phyloP scores from a whole-genome alignment of 1,140 invertebrate genomes.

The Rhizoglyphus robini region DNA sequence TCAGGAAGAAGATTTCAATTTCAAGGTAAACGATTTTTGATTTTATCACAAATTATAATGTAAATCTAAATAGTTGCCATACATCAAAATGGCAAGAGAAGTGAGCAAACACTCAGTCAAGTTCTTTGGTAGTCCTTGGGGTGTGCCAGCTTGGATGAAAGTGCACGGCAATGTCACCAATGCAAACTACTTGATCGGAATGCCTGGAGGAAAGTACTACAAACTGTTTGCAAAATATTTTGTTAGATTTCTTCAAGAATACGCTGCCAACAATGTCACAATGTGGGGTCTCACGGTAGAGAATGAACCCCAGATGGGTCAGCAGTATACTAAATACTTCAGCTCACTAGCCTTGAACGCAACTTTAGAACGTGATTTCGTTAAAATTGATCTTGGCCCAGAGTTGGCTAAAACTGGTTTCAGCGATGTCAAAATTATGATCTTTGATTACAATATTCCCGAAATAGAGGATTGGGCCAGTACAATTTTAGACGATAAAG shows the following conservation, averaged over 20 bases:
- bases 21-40: no score
- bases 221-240: no score
- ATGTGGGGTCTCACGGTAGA: constrained; percentile 39
- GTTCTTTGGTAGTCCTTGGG: constrained; percentile 62
- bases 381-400: constrained; percentile 32
- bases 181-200: constrained; percentile 42
- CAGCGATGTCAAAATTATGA: constrained; percentile 26
- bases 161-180: constrained; percentile 47
- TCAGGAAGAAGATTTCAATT: background rate
- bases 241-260: no score
- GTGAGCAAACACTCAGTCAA: constrained; percentile 35
- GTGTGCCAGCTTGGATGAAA: constrained; percentile 86
- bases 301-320: constrained; percentile 38
- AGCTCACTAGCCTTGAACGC: constrained; percentile 37
- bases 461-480: constrained; percentile 31
- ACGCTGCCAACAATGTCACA: background rate
- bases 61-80: constrained; percentile 44
- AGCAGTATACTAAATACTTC: constrained; percentile 32
- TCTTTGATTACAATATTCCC: constrained; percentile 28
- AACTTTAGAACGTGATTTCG: constrained; percentile 34
- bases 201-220: no score
- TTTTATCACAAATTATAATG: background rate
- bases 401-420: constrained; percentile 25
- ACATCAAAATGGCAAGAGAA: constrained; percentile 41
- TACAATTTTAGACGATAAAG: constrained; percentile 28